Evolutionary conservation across 2,888 invertebrate genomes (phyloP), one percentile per base, ranked within the genome.

Genomic region (Drosophila glabriapex): DNA sequence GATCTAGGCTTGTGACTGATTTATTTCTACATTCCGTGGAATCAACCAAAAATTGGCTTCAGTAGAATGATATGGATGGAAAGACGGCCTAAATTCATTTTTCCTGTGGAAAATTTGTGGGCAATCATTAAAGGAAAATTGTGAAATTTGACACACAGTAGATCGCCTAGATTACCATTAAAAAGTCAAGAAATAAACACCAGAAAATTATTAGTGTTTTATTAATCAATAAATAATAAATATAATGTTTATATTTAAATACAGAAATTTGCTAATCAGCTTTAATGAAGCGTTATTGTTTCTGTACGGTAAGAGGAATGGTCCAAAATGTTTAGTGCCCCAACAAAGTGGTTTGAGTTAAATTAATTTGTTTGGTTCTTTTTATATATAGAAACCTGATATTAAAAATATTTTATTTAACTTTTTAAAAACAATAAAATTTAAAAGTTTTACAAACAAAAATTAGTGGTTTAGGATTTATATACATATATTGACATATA

Each of bases 1-100:
- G 39, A 22, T 61, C 53, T 0, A 41, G 31, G 1, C 39, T 41
- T 25, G 59, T 41, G 19, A 65, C 70, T 39, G 39, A 39, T 19
- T 19, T 39, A 19, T 19, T 37, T 37, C 7, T 19, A 7, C 16
- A 37, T 0, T 37, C 19, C 16, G 6, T 19, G 4, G 9, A 19
- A 19, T 19, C 39, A 41, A 19, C 19, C 4, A 19, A 4, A 39
- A 39, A 10, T 39, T 19, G 9, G 1, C 2, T 9, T 9, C 19
- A 19, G 19, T 3, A 39, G 3, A 39, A 39, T 39, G 19, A 39
- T 39, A 39, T 19, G 16, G 35, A 35, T 14, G 14, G 14, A 14
- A 14, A 14, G 35, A 14, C 4, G 35, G 35, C 14, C 14, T 35
- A 14, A 14, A 5, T 19, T 37, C 3, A 37, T 19, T 9, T 39